phyloP scores from a whole-genome alignment of 2,888 invertebrate species.

The Taenaris catops region DNA sequence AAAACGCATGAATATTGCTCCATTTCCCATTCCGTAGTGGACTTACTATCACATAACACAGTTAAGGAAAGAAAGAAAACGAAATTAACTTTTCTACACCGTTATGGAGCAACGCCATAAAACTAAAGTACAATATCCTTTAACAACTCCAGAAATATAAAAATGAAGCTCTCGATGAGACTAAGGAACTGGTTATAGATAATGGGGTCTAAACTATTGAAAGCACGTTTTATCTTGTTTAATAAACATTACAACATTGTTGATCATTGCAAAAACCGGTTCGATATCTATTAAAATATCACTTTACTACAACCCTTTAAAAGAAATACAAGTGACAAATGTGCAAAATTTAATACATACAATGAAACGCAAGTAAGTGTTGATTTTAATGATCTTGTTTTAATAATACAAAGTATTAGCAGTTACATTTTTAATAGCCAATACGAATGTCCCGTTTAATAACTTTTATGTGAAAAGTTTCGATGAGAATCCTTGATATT shows the following conservation, averaged over 20 bases:
- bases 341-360: slow-evolving; percentile 58
- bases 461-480: slow-evolving; percentile 34
- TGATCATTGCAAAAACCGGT: slow-evolving; percentile 57
- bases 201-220: slow-evolving; percentile 32
- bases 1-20: slow-evolving; percentile 13
- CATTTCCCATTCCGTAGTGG: slow-evolving; percentile 19
- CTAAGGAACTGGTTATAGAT: slow-evolving; percentile 23
- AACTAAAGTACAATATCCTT: slow-evolving; percentile 23
- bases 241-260: slow-evolving; percentile 77
- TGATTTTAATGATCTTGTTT: slow-evolving; percentile 62
- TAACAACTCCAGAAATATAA: slow-evolving; percentile 23
- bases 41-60: slow-evolving; percentile 17
- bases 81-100: slow-evolving; percentile 25
- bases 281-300: slow-evolving; percentile 40
- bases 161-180: slow-evolving; percentile 23
- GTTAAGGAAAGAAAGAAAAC: slow-evolving; percentile 23
- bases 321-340: slow-evolving; percentile 38
- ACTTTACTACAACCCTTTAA: slow-evolving; percentile 34
- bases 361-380: slow-evolving; percentile 55
- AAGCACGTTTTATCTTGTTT: slow-evolving; percentile 69
- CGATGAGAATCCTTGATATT: slow-evolving; percentile 58
- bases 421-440: slow-evolving; percentile 67
- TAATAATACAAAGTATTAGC: slow-evolving; percentile 40
- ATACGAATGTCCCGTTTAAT: slow-evolving; percentile 46
- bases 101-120: slow-evolving; percentile 25